These are phyloP conservation scores for Emydocephalus ijimae DNA, from an alignment of 2,113 vertebrate genomes.

Conservation along the genomic window DNA sequence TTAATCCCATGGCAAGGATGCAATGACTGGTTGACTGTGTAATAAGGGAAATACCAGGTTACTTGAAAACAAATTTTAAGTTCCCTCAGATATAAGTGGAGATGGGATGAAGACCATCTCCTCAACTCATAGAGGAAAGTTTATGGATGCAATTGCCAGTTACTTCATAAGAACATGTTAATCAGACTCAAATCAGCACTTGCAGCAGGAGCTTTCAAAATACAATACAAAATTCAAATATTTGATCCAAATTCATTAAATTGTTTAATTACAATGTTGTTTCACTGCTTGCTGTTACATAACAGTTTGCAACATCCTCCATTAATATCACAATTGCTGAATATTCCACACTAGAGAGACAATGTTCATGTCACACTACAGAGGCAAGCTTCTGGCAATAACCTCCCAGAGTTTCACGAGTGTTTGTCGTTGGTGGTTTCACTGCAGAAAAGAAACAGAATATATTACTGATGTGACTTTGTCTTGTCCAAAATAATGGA, in stretches of 20 bases:
- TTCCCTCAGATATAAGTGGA: neutral
- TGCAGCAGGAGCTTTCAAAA: neutral
- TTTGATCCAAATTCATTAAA: neutral
- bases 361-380: neutral
- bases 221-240: neutral
- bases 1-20: neutral
- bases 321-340: neutral
- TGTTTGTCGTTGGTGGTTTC: neutral
- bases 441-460: neutral
- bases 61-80: neutral
- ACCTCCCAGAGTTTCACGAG: neutral
- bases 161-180: neutral
- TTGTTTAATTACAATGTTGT: neutral
- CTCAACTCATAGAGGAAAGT: neutral
- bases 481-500: too few relatives aligned
- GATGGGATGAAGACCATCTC: neutral
- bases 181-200: neutral
- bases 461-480: neutral
- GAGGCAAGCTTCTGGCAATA: neutral
- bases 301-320: neutral
- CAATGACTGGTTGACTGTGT: neutral
- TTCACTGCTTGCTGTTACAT: neutral
- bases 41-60: neutral
- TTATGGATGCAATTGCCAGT: neutral
- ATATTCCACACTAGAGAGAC: neutral